These are phyloP conservation scores for Lethocerus indicus DNA, from an alignment of 1,140 invertebrate genomes.

Conservation along the genomic window DNA sequence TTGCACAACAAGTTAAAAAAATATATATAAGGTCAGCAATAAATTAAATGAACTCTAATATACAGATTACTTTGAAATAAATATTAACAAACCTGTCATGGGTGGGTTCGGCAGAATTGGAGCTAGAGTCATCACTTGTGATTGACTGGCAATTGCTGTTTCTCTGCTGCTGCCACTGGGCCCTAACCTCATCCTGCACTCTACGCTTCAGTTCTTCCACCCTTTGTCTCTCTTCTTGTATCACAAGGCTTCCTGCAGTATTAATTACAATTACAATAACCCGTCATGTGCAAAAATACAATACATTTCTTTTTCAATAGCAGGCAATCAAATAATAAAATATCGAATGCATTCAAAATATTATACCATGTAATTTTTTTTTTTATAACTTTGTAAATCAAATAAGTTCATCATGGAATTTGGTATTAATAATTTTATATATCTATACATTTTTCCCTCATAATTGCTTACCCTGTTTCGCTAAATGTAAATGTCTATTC, in stretches of 20 bases:
- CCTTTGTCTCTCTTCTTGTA: constrained; percentile 73
- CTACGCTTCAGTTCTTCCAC: constrained; percentile 70
- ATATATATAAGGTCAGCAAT: too few species aligned
- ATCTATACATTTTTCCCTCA: too few species aligned
- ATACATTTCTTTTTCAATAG: too few species aligned
- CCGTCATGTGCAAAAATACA: too few species aligned
- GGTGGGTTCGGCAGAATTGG: constrained; percentile 31
- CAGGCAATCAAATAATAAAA: too few species aligned
- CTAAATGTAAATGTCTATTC: constrained; percentile 69
- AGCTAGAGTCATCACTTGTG: constrained; percentile 47
- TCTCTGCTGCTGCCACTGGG: constrained; percentile 59
- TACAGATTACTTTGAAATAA: not conserved
- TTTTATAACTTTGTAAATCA: too few species aligned
- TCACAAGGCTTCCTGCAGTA: constrained; percentile 61
- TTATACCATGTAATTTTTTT: too few species aligned
- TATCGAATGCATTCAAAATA: too few species aligned
- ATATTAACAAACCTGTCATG: constrained; percentile 34
- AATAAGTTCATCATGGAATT: not conserved
- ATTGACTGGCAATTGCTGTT: constrained; percentile 49
- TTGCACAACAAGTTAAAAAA: too few species aligned
- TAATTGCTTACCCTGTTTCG: constrained; percentile 59
- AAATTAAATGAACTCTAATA: too few species aligned
- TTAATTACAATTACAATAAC: not conserved
- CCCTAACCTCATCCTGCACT: constrained; percentile 73
- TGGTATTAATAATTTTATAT: too few species aligned